These are phyloP conservation scores for Lypha dubia DNA, from an alignment of 2,888 invertebrate genomes.

Conservation along the genomic window DNA sequence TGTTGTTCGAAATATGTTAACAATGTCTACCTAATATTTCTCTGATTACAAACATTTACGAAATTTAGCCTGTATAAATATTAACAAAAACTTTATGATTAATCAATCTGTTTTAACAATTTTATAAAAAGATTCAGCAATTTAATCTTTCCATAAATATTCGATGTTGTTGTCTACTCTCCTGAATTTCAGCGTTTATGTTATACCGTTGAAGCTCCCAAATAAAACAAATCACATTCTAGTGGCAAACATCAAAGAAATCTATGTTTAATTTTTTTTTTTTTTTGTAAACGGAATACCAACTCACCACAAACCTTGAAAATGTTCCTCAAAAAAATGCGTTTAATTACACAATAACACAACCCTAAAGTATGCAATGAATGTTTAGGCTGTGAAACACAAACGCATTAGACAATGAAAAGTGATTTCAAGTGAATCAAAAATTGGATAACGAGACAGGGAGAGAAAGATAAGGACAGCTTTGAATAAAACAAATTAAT, in stretches of 20 bases:
- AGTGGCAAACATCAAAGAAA: conserved; percentile 46
- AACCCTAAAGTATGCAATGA: conserved; percentile 67
- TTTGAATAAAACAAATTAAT: conserved; percentile 69
- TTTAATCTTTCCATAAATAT: not conserved
- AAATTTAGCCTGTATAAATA: too few relatives aligned
- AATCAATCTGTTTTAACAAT: too few relatives aligned
- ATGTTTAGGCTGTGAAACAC: conserved; percentile 56
- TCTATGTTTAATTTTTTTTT: too few relatives aligned
- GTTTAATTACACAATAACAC: conserved; percentile 63
- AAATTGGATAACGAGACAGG: not conserved
- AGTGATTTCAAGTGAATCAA: not conserved
- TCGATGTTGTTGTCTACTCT: not conserved
- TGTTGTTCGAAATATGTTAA: too few relatives aligned
- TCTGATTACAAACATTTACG: too few relatives aligned
- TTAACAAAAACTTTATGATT: too few relatives aligned
- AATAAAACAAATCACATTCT: conserved; percentile 12
- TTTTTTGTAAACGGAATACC: not conserved
- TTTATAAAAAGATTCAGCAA: too few relatives aligned
- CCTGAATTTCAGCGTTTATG: not conserved
- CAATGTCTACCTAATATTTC: too few relatives aligned
- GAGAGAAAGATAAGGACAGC: conserved; percentile 30
- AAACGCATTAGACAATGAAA: conserved; percentile 61
- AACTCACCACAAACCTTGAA: not conserved
- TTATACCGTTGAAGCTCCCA: not conserved
- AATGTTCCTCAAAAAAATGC: conserved; percentile 44